These are phyloP conservation scores for Apocrypta bakeri DNA, from an alignment of 1,140 invertebrate species.

Conservation along the genomic window DNA sequence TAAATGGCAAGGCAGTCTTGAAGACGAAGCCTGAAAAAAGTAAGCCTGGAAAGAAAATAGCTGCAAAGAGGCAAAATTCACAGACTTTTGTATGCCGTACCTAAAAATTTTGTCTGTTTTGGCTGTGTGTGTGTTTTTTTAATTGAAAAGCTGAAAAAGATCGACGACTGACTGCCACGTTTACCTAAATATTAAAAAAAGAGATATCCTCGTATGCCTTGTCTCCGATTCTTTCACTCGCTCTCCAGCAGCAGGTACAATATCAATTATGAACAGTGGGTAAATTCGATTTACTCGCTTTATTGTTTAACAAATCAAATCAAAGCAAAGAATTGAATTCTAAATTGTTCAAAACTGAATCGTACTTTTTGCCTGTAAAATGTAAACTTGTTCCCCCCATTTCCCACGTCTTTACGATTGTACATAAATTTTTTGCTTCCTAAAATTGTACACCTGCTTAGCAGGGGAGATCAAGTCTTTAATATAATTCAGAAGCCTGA, in stretches of 20 bases:
- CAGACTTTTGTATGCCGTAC: slow-evolving; percentile 55
- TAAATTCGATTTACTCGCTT: slow-evolving; percentile 26
- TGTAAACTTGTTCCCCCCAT: slow-evolving; percentile 22
- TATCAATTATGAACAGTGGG: slow-evolving; percentile 26
- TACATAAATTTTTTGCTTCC: slow-evolving; percentile 33
- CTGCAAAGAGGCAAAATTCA: slow-evolving; percentile 69
- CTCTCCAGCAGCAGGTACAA: slow-evolving; percentile 50
- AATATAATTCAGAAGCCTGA: not conserved
- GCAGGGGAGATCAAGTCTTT: slow-evolving; percentile 13
- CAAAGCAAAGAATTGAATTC: slow-evolving; percentile 53
- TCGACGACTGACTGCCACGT: slow-evolving; percentile 27
- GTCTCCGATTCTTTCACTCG: slow-evolving; percentile 20
- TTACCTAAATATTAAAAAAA: slow-evolving; percentile 51
- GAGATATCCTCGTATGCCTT: slow-evolving; percentile 14
- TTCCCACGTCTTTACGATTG: slow-evolving; percentile 20
- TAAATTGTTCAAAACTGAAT: slow-evolving; percentile 40
- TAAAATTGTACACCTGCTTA: slow-evolving; percentile 56
- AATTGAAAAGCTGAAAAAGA: slow-evolving; percentile 46
- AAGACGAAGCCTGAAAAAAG: slow-evolving; percentile 51
- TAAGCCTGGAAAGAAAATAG: slow-evolving; percentile 73
- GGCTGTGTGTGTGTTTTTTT: slow-evolving; percentile 17
- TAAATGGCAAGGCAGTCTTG: slow-evolving; percentile 55
- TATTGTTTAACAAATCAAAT: slow-evolving; percentile 52
- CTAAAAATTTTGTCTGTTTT: slow-evolving; percentile 42
- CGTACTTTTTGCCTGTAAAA: slow-evolving; percentile 51